Evolutionary conservation across 2,797 vertebrate species (phyloP).

Genomic region (Parotocinclus haroldoi): DNA sequence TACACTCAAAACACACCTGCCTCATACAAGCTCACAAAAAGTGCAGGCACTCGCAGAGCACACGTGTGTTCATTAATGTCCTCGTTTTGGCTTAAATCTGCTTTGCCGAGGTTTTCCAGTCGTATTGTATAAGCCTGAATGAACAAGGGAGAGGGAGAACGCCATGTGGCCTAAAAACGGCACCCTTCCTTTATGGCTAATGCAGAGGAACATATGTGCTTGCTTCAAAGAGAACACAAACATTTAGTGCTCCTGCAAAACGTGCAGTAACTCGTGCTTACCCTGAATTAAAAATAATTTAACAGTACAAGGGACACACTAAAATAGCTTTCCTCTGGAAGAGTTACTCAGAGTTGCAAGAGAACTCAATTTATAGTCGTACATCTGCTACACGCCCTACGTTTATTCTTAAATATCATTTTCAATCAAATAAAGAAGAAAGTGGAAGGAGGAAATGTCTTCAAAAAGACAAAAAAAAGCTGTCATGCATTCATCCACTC

Average conservation of each 20-base stretch:
- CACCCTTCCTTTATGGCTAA: conserved; percentile 25
- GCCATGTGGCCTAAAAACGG: conserved; percentile 27
- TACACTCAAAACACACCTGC: conserved; percentile 32
- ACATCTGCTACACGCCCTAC: conserved; percentile 3
- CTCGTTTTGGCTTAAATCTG: conserved; percentile 32
- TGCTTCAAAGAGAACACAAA: conserved; percentile 33
- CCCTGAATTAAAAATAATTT: conserved; percentile 47
- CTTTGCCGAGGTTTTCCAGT: conserved; percentile 29
- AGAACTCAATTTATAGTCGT: conserved; percentile 34
- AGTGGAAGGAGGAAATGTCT: conserved; percentile 5
- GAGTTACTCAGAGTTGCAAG: conserved; percentile 19
- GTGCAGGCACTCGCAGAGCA: conserved; percentile 33
- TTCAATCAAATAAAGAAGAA: conserved; percentile 40
- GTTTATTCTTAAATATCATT: conserved; percentile 32
- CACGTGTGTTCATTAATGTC: conserved; percentile 21
- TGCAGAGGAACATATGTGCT: conserved; percentile 43
- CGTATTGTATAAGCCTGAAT: conserved; percentile 29
- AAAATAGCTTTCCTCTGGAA: conserved; percentile 46
- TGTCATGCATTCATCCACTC: conserved; percentile 46
- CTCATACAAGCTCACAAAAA: conserved; percentile 22
- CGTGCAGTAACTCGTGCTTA: conserved; percentile 39
- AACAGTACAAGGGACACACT: conserved; percentile 34
- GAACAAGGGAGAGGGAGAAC: conserved; percentile 9
- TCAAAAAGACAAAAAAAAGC: conserved; percentile 20
- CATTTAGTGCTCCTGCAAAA: conserved; percentile 31